Evolutionary conservation across 2,797 vertebrate genomes (phyloP).

Genomic region (Botia almorhae): DNA sequence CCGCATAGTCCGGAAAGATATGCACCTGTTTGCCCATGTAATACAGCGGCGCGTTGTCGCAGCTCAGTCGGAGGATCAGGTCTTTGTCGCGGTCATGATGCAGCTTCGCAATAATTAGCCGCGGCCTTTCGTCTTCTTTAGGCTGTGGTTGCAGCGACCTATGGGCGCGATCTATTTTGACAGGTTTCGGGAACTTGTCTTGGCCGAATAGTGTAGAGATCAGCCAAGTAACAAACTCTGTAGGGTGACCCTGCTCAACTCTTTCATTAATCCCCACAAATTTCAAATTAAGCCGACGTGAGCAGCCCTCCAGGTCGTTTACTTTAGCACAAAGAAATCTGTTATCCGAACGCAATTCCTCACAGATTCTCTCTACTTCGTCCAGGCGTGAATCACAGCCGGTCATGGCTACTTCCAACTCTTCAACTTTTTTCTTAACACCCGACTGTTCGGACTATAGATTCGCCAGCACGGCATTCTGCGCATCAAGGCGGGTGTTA

Average conservation of each 20-base stretch:
- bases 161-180: background rate
- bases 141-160: background rate
- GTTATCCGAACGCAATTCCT: background rate
- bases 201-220: background rate
- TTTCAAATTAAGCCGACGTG: background rate
- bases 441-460: background rate
- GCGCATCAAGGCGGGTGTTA: background rate
- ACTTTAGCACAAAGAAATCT: background rate
- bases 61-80: background rate
- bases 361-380: background rate
- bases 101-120: background rate
- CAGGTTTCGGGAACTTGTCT: background rate
- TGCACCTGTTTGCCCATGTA: background rate
- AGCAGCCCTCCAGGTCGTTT: background rate
- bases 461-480: background rate
- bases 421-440: background rate
- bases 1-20: background rate
- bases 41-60: background rate
- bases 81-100: background rate
- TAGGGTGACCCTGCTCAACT: background rate
- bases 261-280: constrained; percentile 11
- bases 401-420: background rate
- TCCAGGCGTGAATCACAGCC: background rate
- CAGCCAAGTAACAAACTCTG: background rate
- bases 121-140: background rate